Base-by-base conservation (phyloP, 2,113 vertebrate genomes). In the Danionella cerebrum region DNA sequence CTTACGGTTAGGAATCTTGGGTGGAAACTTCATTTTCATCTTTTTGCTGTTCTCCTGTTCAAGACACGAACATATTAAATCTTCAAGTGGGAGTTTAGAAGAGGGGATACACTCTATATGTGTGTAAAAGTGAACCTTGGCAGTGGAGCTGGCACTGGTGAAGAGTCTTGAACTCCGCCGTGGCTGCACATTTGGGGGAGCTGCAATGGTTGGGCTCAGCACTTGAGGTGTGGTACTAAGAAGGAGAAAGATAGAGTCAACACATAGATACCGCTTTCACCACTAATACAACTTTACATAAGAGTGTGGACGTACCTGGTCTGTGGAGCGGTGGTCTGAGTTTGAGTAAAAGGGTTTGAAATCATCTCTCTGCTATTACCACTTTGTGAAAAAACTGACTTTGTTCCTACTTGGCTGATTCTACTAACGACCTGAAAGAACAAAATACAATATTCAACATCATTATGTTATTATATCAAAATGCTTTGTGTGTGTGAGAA, bases 21-120 rank as follows among this genome's bases (percentile, higher is more conserved):
- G 93, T 3, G 96, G 95, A 83, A 98, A 99, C 89, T 99, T 99
- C 96, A 98, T 97, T 90, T 99, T 99, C 77, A 98, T 79, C 81
- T 99, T 99, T 88, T 99, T 99, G 76, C 95, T 99, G 78, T 98
- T 99, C 78, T 98, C 96, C 96, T 99, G 79, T 68, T 72, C 29
- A 60, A n/a, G n/a, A n/a, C n/a, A n/a, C n/a, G n/a, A n/a, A n/a
- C n/a, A n/a, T n/a, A 25, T 29, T n/a, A 1, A 50, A 11, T 12
- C 24, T 48, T 8, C 6, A 31, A 50, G 6, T 55, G 12, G 13
- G 5, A 75, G 3, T 65, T 33, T 1, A 47, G n/a, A 29, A 60
- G 11, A 12, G 3, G 1, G 4, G 39, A 41, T 12, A 41, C 1
- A 42, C 10, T 35, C 53, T 53, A 10, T 18, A 7, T 7, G 10